Percentiles rank a stretch among this genome's conserved stretches.
These are phyloP conservation scores for Hecatera dysodea DNA, from an alignment of 2,888 invertebrate genomes.

Conservation along the genomic window DNA sequence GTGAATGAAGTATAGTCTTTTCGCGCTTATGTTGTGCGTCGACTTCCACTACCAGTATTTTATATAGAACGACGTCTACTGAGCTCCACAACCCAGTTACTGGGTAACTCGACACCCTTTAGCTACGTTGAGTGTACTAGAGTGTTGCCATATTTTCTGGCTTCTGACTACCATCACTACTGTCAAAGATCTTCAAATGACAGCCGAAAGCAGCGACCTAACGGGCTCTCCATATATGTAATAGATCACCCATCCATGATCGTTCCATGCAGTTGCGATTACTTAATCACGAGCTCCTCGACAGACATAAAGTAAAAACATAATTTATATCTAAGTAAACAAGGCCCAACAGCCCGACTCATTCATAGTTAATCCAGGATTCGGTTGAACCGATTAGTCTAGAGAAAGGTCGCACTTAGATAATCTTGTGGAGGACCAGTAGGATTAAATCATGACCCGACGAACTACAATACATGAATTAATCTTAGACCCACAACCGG, in stretches of 20 bases:
- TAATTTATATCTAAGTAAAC: slow-evolving; percentile 19
- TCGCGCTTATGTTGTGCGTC: too few species aligned
- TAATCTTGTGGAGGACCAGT: slow-evolving; percentile 42
- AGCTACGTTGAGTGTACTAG: too few species aligned
- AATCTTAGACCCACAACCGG: neutral
- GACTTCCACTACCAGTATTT: too few species aligned
- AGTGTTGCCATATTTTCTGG: too few species aligned
- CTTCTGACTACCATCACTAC: neutral
- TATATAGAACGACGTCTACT: too few species aligned
- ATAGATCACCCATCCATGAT: neutral
- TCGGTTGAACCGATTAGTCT: slow-evolving; percentile 55
- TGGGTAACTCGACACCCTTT: too few species aligned
- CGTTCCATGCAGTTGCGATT: neutral
- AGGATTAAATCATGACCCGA: slow-evolving; percentile 33
- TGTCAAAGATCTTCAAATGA: neutral
- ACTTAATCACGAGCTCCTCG: neutral
- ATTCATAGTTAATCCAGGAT: slow-evolving; percentile 61
- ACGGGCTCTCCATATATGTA: neutral
- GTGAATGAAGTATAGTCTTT: too few species aligned
- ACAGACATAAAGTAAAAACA: neutral
- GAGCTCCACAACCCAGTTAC: too few species aligned
- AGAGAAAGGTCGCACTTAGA: slow-evolving; percentile 45
- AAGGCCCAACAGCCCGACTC: slow-evolving; percentile 44
- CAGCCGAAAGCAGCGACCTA: neutral
- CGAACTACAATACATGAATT: slow-evolving; percentile 11